Conservation (phyloP, 23 tunicate species). For the Trididemnum clinides region DNA sequence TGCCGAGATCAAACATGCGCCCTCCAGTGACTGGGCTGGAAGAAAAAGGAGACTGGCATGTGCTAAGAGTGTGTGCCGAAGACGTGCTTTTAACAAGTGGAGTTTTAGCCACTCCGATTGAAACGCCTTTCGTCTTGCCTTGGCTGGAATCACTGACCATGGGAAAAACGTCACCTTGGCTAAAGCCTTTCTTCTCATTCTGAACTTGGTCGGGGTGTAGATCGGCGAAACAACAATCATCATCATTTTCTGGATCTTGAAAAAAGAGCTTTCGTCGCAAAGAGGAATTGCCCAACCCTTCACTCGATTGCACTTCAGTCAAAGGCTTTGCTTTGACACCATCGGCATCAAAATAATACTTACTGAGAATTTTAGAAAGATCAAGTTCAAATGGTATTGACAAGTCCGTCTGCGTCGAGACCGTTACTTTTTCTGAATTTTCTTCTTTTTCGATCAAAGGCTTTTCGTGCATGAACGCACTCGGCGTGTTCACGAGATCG, state of each 20-base stretch:
- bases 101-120: background rate
- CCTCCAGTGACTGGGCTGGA: constrained; percentile 68
- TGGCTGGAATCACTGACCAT: background rate
- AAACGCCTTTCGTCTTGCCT: background rate
- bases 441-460: background rate
- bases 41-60: constrained; percentile 70
- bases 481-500: background rate
- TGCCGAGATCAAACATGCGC: constrained; percentile 49
- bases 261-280: constrained; percentile 78
- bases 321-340: background rate
- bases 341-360: constrained; percentile 26
- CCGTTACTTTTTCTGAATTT: background rate
- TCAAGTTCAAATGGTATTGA: constrained; percentile 65
- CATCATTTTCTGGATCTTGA: constrained; percentile 36
- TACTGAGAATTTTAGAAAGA: constrained; percentile 28
- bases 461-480: background rate
- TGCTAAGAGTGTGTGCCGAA: constrained; percentile 37
- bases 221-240: background rate
- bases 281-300: constrained; percentile 53
- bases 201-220: background rate
- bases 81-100: background rate
- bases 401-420: constrained; percentile 67
- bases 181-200: background rate
- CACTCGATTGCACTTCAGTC: background rate
- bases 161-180: constrained; percentile 18